Base-by-base conservation (phyloP, 2,888 invertebrate species). In the Hyposoter didymator region DNA sequence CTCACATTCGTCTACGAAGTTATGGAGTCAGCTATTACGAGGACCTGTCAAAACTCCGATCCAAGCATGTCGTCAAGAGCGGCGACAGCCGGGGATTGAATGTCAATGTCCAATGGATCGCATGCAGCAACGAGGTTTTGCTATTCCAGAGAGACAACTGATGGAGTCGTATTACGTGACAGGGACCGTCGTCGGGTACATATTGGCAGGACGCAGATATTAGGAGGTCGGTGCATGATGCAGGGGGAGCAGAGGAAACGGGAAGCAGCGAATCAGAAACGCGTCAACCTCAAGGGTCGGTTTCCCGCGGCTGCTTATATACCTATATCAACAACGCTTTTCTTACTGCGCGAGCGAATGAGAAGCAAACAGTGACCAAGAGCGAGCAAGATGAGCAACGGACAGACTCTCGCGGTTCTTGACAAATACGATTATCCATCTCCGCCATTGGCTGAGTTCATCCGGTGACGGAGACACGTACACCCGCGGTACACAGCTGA, bases 401-500 rank as follows among this genome's bases (percentile, higher is more conserved):
- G 43, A 78, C 74, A 78, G 74, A 78, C 88, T 87, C 88, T 89
- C 86, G 87, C 82, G 39, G 85, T 28, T 80, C 85, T 87, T 87
- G 89, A 88, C 90, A 90, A 90, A 91, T 89, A 88, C 88, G 90
- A 89, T 90, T 90, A 89, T 78, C 89, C 87, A 76, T 88, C 87
- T 82, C 76, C 83, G 85, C 81, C 83, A 84, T 85, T 84, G 84
- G 82, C 74, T 79, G 86, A 87, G 87, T 87, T 79, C 70, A 84
- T 87, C 85, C 83, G 85, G 73, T 72, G 84, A 85, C 80, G 80
- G 80, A 75, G 79, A 76, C 75, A 55, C 73, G 79, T 79, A 74
- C 83, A 14, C 8, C 28, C 62, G 22, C 62, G 22, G 69, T 62
- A 12, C 14, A 75, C 39, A 10, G 39, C 70, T n/a, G n/a, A 55